Base-by-base conservation (phyloP, 1,140 invertebrate species). In the Cataglyphis hispanica region DNA sequence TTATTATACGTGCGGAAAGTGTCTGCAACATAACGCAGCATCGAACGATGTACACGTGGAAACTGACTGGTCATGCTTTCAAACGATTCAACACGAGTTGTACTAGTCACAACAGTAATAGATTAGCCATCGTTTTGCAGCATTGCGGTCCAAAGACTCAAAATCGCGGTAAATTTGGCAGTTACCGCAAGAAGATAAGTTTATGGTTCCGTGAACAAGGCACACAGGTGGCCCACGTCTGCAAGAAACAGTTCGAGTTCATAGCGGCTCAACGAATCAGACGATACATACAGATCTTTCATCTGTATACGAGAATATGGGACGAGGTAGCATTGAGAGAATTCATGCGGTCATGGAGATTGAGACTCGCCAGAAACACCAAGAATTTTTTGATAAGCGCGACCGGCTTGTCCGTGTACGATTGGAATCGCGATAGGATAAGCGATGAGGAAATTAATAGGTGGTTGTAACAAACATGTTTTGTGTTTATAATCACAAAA, bases 161-260 rank as follows among this genome's bases (percentile, higher is more conserved):
- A 22, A 77, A 40, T n/a, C 67, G 43, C 56, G 78, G 84, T 40
- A 90, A 43, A 63, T 46, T 90, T 13, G n/a, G 34, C 13, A 58
- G 46, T 31, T 90, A 84, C 11, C 89, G 84, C 13, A 81, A 46
- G 19, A 60, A 19, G 0, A 34, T 94, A 61, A 86, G 86, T 22
- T n/a, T 88, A 2, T 94, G 93, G 93, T 77, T 95, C 7, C 89
- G 89, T 56, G 86, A 94, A 40, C 93, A 94, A 6, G 80, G 92
- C 40, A 46, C 91, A 19, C 90, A 93, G 50, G 84, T 94, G 0
- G 85, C 90, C 2, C 94, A 94, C 86, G 91, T 94, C 61, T 97
- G 96, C 94, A 93, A 94, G 7, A 94, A 94, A 87, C 96, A 97
- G 87, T 96, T 96, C 87, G 96, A 97, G 93, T 97, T 95, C 85